These are phyloP conservation scores for Epizoanthus illoricatus DNA, from an alignment of 92 coral and sea anemone species.

Conservation along the genomic window DNA sequence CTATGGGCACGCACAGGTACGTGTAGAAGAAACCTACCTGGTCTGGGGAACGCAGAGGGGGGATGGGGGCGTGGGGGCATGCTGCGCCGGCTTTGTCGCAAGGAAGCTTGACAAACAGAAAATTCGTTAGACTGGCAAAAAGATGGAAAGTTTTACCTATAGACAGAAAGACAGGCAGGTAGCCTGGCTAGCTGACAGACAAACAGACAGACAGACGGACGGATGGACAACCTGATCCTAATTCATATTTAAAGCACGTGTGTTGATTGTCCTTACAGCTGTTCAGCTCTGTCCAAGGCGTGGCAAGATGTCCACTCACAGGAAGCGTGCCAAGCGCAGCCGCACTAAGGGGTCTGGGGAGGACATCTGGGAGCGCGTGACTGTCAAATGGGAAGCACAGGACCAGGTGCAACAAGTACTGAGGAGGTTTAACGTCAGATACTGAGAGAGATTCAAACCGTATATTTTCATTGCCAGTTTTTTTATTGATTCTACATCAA, in stretches of 20 bases:
- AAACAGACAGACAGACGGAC: no score
- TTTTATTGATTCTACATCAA: no score
- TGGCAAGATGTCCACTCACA: constrained; percentile 1
- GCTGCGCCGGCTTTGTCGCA: no score
- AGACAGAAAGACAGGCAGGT: no score
- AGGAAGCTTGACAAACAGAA: no score
- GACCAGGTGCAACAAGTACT: constrained; percentile 70
- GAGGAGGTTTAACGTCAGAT: constrained; percentile 74
- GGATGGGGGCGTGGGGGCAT: no score
- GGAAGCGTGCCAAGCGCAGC: constrained; percentile 49
- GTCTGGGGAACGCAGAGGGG: no score
- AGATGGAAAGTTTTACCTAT: no score
- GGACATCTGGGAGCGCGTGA: constrained; percentile 83
- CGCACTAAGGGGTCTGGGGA: constrained; percentile 26
- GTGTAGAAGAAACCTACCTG: no score
- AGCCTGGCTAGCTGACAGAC: no score
- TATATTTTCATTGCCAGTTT: background rate
- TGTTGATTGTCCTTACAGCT: background rate
- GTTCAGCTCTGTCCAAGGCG: background rate
- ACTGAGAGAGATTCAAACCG: constrained; percentile 29
- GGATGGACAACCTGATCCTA: background rate
- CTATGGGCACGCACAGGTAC: no score
- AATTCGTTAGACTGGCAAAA: no score
- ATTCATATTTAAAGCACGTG: background rate
- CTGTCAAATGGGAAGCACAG: constrained; percentile 74